Conservation (phyloP, 2,888 invertebrate genomes). For the Marronus borbonicus region DNA sequence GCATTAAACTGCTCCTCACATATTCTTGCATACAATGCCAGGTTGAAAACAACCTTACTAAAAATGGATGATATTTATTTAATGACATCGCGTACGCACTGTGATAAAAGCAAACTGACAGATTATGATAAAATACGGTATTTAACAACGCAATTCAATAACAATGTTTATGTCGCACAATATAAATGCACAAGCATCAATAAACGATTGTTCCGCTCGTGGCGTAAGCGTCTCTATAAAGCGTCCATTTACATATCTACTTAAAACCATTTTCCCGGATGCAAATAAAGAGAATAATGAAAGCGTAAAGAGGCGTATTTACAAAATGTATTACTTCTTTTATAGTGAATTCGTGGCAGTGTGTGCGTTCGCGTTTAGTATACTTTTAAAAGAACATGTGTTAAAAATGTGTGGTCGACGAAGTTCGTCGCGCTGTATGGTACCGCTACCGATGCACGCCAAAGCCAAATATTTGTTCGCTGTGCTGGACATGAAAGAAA, state of each 20-base stretch:
- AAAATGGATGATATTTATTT: conserved; percentile 22
- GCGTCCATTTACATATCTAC: conserved; percentile 51
- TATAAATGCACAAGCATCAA: conserved; percentile 33
- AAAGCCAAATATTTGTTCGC: conserved; percentile 46
- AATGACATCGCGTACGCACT: background rate
- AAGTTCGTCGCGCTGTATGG: conserved; percentile 9
- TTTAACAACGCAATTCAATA: background rate
- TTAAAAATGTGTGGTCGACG: conserved; percentile 48
- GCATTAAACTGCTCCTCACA: too few species aligned
- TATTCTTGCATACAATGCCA: too few species aligned
- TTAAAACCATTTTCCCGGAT: conserved; percentile 48
- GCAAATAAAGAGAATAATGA: conserved; percentile 51
- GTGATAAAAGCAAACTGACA: background rate
- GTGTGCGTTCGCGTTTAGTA: conserved; percentile 48
- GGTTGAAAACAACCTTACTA: background rate
- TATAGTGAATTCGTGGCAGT: conserved; percentile 47
- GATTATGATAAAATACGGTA: conserved; percentile 11
- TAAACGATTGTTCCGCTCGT: conserved; percentile 37
- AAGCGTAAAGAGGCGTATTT: conserved; percentile 49
- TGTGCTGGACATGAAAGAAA: conserved; percentile 42
- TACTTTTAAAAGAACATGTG: conserved; percentile 48
- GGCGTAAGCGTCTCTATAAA: conserved; percentile 45
- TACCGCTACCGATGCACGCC: conserved; percentile 33
- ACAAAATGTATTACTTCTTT: conserved; percentile 51
- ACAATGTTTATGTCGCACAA: conserved; percentile 5